A percentile compares a stretch with the other conserved stretches of the same genome.
These are phyloP conservation scores for Heliconius ethilla DNA, from an alignment of 2,888 invertebrate genomes.

Conservation along the genomic window DNA sequence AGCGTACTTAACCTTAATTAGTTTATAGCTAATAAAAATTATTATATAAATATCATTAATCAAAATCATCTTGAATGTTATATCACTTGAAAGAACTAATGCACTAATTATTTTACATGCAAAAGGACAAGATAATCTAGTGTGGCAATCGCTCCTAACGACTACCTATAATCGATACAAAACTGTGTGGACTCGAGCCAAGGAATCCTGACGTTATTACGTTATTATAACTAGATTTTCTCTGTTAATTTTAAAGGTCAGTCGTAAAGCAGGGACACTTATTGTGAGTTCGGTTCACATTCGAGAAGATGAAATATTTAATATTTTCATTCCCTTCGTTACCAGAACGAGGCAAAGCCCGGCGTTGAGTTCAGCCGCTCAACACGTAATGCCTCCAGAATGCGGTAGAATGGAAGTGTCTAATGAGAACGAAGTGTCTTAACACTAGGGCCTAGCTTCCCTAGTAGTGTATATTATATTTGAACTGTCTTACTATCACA, in stretches of 20 bases:
- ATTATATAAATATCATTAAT: background rate
- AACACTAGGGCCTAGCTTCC: background rate
- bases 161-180: conserved; percentile 9
- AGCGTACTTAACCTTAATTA: background rate
- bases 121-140: conserved; percentile 41
- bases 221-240: background rate
- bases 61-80: conserved; percentile 4
- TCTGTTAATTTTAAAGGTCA: background rate
- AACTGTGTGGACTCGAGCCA: background rate
- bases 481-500: too few species aligned
- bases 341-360: background rate
- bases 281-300: too few species aligned
- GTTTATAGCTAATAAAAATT: background rate
- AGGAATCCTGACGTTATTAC: conserved; percentile 11
- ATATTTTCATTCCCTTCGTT: background rate
- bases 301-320: too few species aligned
- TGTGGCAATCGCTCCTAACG: conserved; percentile 17
- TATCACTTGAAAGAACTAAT: background rate
- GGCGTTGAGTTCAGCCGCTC: background rate
- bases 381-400: background rate
- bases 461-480: too few species aligned
- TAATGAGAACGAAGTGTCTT: background rate
- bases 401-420: background rate
- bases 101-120: conserved; percentile 17
- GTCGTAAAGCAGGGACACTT: too few species aligned